Evolutionary conservation across 2,113 vertebrate genomes (phyloP), one percentile per base, ranked within the genome.

Genomic region (Symphodus melops): DNA sequence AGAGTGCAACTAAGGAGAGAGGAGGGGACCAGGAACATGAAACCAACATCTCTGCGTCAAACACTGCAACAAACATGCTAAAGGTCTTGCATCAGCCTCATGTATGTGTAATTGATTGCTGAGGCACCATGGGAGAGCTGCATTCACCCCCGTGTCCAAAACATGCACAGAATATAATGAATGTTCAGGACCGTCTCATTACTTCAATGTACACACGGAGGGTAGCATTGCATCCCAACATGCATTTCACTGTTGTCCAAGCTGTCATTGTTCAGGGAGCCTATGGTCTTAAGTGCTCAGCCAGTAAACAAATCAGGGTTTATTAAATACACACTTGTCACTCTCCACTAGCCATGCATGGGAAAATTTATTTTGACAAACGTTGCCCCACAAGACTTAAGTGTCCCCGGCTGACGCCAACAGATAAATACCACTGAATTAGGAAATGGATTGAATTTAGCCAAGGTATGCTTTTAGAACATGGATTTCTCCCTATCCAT

Each of bases 321-420:
- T 94, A 94, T 95, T 94, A 95, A 96, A 96, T 93, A 96, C 92
- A 93, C 89, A 90, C 83, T 64, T 84, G 93, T 92, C 94, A 94
- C 90, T 89, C 87, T 93, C 89, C 86, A 91, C 92, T 91, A 93
- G 92, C 92, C 83, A 89, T 89, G 89, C 92, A 91, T 87, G 81
- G 85, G 84, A 79, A 84, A 87, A 95, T 96, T 97, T 96, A 96
- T 97, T 97, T 97, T 95, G 94, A 95, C 94, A 95, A 93, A 92
- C 52, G 95, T 93, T 92, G 88, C 95, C 90, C 92, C 92, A 90
- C 71, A 84, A 93, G 91, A 91, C 92, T 92, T 88, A 87, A 94
- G 93, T 91, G 88, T 94, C 90, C 90, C 89, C 58, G 68, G 8
- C 94, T 84, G 94, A 95, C 92, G 93, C 95, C 95, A 94, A 81